phyloP scores from a whole-genome alignment of 2,797 vertebrate genomes.

The Buphagus erythrorhynchus region DNA sequence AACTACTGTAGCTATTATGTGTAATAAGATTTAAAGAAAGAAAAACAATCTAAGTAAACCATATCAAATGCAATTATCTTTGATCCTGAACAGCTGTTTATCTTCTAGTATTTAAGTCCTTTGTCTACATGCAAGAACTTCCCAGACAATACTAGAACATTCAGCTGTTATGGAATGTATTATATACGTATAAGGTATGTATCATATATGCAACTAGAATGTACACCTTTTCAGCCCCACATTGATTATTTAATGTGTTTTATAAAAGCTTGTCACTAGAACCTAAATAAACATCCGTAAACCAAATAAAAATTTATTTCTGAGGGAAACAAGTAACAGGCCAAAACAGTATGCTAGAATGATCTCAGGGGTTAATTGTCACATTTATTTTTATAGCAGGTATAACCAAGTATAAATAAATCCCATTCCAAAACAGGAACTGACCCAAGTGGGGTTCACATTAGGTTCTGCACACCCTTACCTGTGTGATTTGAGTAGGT shows the following conservation, averaged over 20 bases:
- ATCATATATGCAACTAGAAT: constrained; percentile 52
- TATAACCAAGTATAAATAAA: constrained; percentile 1
- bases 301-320: constrained; percentile 65
- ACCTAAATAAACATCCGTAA: constrained; percentile 55
- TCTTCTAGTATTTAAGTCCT: constrained; percentile 33
- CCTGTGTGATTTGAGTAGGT: background rate
- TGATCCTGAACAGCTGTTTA: constrained; percentile 36
- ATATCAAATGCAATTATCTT: constrained; percentile 12
- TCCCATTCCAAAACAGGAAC: constrained; percentile 9
- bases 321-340: constrained; percentile 49
- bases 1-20: constrained; percentile 65
- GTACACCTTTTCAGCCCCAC: constrained; percentile 59
- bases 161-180: constrained; percentile 29
- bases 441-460: background rate
- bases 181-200: constrained; percentile 44
- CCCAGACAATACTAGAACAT: background rate
- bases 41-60: constrained; percentile 34
- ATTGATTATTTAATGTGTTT: constrained; percentile 64
- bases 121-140: background rate
- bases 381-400: constrained; percentile 66
- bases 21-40: constrained; percentile 48
- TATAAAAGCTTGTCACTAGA: constrained; percentile 76
- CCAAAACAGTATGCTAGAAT: constrained; percentile 48
- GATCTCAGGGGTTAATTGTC: constrained; percentile 71
- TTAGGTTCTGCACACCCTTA: constrained; percentile 1